These are phyloP conservation scores for Fopius arisanus DNA, from an alignment of 1,140 invertebrate species.

Conservation along the genomic window DNA sequence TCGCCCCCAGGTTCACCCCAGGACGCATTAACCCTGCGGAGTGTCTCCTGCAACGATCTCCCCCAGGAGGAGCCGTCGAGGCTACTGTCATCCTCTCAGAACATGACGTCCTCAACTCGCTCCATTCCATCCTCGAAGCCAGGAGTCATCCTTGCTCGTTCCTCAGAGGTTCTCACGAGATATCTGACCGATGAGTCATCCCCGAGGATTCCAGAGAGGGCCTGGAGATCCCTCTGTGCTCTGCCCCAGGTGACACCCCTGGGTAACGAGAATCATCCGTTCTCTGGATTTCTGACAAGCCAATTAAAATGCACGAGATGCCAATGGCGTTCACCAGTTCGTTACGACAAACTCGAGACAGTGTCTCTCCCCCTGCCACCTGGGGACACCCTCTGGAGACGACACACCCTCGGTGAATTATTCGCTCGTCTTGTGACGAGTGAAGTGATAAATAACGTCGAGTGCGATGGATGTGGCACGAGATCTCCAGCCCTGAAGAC, in stretches of 20 bases:
- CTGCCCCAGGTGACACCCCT: constrained; percentile 47
- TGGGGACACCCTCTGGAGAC: constrained; percentile 63
- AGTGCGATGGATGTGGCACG: constrained; percentile 79
- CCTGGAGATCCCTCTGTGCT: constrained; percentile 55
- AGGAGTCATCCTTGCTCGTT: constrained; percentile 59
- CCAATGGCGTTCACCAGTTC: constrained; percentile 81
- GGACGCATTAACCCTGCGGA: constrained; percentile 50
- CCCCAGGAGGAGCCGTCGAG: constrained; percentile 44
- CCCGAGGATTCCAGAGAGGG: constrained; percentile 38
- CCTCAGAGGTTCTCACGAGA: constrained; percentile 52
- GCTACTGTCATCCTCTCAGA: constrained; percentile 33
- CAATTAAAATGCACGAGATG: constrained; percentile 84
- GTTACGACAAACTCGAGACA: constrained; percentile 90
- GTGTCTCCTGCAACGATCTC: constrained; percentile 61
- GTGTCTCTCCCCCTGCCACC: constrained; percentile 79
- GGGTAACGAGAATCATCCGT: constrained; percentile 68
- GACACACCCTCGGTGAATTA: constrained; percentile 72
- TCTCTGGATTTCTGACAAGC: constrained; percentile 83
- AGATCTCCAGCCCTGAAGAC: constrained; percentile 71
- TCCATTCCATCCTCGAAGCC: constrained; percentile 55
- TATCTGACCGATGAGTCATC: constrained; percentile 22
- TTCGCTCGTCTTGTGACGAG: constrained; percentile 83
- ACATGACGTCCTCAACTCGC: constrained; percentile 43
- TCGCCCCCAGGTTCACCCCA: constrained; percentile 41
- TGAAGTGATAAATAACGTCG: constrained; percentile 83